Evolutionary conservation across 2,888 invertebrate genomes (phyloP).

Genomic region (Ennomos fuscantarius): DNA sequence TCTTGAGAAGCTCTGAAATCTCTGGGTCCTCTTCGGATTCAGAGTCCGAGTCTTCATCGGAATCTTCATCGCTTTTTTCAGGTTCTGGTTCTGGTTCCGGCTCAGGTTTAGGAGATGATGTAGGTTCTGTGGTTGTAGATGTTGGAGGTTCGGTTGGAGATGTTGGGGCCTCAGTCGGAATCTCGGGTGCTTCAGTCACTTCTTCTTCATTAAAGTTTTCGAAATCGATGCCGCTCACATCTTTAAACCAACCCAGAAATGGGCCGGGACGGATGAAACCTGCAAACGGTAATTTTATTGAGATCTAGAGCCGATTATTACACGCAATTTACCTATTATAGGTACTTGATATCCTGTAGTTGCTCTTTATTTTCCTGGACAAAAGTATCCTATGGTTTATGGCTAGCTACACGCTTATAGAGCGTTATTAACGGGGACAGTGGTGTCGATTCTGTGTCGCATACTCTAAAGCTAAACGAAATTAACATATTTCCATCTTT

Average conservation of each 20-base stretch:
- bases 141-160: slow-evolving; percentile 30
- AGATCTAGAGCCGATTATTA: too few relatives aligned
- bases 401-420: too few relatives aligned
- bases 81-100: slow-evolving; percentile 36
- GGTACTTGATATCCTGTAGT: too few relatives aligned
- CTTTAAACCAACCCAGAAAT: slow-evolving; percentile 66
- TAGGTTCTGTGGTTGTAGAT: slow-evolving; percentile 30
- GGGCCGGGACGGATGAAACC: slow-evolving; percentile 74
- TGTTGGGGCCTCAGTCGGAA: slow-evolving; percentile 18
- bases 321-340: too few relatives aligned
- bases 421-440: too few relatives aligned
- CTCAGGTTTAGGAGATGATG: slow-evolving; percentile 32
- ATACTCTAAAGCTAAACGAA: too few relatives aligned
- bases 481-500: too few relatives aligned
- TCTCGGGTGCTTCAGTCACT: slow-evolving; percentile 23
- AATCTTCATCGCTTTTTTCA: slow-evolving; percentile 48
- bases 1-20: slow-evolving; percentile 62
- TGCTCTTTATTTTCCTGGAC: too few relatives aligned
- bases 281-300: slow-evolving; percentile 32
- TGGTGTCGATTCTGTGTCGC: too few relatives aligned
- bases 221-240: slow-evolving; percentile 67
- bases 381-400: too few relatives aligned
- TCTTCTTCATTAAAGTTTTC: slow-evolving; percentile 59
- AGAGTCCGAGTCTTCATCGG: slow-evolving; percentile 36
- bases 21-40: slow-evolving; percentile 56